Conservation (phyloP, 2,888 invertebrate genomes). For the Tachina fera region DNA sequence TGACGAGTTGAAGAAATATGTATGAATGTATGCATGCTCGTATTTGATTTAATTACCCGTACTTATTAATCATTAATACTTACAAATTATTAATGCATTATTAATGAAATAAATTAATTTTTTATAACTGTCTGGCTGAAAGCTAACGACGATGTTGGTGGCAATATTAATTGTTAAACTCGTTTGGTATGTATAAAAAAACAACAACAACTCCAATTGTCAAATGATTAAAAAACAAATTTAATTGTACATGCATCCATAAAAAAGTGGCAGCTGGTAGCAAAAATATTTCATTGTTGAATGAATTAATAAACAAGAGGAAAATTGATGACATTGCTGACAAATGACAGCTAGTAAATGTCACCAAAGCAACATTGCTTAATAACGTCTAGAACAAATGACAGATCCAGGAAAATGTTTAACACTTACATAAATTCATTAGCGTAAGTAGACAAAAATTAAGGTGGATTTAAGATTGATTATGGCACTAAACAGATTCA, state of each 20-base stretch:
- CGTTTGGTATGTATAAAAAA: slow-evolving; percentile 9
- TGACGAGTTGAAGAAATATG: slow-evolving; percentile 33
- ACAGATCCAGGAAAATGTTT: slow-evolving; percentile 27
- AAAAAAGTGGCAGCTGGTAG: slow-evolving; percentile 5
- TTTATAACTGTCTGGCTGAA: slow-evolving; percentile 11
- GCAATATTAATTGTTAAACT: slow-evolving; percentile 36
- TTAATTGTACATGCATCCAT: slow-evolving; percentile 18
- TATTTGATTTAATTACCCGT: slow-evolving; percentile 49
- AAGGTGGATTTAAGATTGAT: slow-evolving; percentile 1
- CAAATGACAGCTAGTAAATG: slow-evolving; percentile 58
- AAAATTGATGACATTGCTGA: slow-evolving; percentile 56
- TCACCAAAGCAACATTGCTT: slow-evolving; percentile 48
- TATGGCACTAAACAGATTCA: background rate
- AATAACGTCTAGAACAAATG: slow-evolving; percentile 19
- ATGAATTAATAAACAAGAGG: slow-evolving; percentile 31
- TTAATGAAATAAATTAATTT: slow-evolving; percentile 39
- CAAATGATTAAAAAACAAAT: background rate
- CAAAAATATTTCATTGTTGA: slow-evolving; percentile 23
- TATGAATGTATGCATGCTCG: background rate
- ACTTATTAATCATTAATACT: slow-evolving; percentile 52
- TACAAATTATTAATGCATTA: slow-evolving; percentile 53
- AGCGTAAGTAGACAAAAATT: background rate
- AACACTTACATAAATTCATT: slow-evolving; percentile 22
- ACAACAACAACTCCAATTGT: slow-evolving; percentile 8
- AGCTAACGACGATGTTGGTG: slow-evolving; percentile 10